Base-by-base conservation (phyloP, 2,113 vertebrate genomes). In the Mobula hypostoma region DNA sequence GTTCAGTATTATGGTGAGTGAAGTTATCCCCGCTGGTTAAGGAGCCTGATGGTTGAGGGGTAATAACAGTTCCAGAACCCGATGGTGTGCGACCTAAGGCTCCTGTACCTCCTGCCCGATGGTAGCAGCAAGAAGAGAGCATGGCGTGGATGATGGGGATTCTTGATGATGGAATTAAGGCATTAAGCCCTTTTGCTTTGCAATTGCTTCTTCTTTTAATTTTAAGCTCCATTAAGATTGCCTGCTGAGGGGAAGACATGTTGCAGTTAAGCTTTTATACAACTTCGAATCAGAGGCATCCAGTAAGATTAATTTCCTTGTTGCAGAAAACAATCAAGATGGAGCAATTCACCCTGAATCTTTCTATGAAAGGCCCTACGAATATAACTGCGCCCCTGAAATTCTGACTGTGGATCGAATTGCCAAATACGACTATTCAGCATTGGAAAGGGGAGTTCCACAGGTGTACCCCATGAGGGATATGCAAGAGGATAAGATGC, bases 401-500 rank as follows among this genome's bases (percentile, higher is more conserved):
- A 97, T 97, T 94, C 95, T 97, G 97, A 97, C 96, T 94, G 94
- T 98, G 97, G 98, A 98, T 95, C 97, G 96, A 95, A 96, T 97
- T 96, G 96, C 97, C 96, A 98, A 97, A 96, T 98, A 98, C 95
- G 98, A 98, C 96, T 97, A 98, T 95, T 97, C 98, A 40, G 97
- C 97, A 92, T 96, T 98, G 97, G 98, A 99, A 96, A 97, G 97
- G 95, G 97, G 97, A 95, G 96, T 98, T 95, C 96, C 96, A 91
- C 98, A 97, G 95, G 96, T 97, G 95, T 98, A 97, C 96, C 97
- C 98, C 76, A 94, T 97, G 95, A 97, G 96, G 95, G 96, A 98
- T 95, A 95, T 96, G 95, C 97, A 97, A 95, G 98, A 98, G 96
- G 98, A 98, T 97, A 98, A 97, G 96, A 98, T 98, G 98, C 98